A percentile compares a stretch with the other conserved stretches of the same genome.
Evolutionary conservation across 2,113 vertebrate genomes (phyloP).

Genomic region (Asarcornis scutulata): DNA sequence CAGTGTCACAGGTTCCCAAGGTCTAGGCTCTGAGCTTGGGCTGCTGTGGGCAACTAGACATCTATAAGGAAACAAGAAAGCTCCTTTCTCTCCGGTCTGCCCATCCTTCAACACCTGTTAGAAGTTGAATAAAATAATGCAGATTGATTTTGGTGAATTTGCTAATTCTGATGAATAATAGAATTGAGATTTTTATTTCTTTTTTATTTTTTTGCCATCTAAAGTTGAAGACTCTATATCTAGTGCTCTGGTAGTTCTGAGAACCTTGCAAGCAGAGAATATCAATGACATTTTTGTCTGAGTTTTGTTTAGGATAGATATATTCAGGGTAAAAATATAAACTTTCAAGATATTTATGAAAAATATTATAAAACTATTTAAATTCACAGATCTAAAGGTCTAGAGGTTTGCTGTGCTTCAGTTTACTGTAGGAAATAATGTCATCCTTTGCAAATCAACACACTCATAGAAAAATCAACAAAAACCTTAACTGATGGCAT

Average conservation of each 20-base stretch:
- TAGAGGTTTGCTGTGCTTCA: not conserved
- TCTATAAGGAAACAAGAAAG: not conserved
- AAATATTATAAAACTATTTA: not conserved
- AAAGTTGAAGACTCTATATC: not conserved
- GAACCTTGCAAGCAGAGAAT: not conserved
- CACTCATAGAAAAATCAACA: not conserved
- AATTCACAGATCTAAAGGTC: not conserved
- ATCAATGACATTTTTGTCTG: not conserved
- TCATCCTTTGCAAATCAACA: not conserved
- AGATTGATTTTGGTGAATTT: not conserved
- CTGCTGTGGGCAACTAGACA: not conserved
- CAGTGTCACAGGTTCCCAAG: fast-evolving
- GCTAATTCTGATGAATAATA: not conserved
- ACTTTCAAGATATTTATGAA: not conserved
- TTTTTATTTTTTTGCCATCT: not conserved
- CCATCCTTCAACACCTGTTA: not conserved
- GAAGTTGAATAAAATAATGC: not conserved
- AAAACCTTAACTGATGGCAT: not conserved
- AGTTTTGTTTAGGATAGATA: not conserved
- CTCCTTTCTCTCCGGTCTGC: not conserved
- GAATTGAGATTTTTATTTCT: not conserved
- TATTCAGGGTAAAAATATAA: not conserved
- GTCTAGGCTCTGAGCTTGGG: not conserved
- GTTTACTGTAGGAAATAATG: not conserved
- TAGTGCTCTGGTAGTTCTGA: not conserved